phyloP scores from a whole-genome alignment of 2,888 invertebrate species.

The Empis livida region DNA sequence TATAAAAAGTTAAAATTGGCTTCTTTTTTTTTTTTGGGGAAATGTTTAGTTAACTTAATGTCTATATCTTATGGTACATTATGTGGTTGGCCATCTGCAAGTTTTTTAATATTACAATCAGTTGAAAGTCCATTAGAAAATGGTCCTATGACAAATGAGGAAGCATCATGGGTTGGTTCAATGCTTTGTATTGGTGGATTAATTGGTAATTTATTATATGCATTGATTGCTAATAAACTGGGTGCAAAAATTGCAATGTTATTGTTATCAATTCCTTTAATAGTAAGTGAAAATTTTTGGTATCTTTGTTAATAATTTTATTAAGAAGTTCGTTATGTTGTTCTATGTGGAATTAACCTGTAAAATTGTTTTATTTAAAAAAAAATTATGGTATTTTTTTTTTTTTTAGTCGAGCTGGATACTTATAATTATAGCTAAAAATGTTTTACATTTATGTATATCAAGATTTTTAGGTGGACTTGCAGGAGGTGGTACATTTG shows the following conservation, averaged over 20 bases:
- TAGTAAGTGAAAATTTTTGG: conserved; percentile 20
- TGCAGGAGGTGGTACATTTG: conserved; percentile 24
- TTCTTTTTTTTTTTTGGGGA: too few relatives aligned
- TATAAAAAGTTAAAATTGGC: too few relatives aligned
- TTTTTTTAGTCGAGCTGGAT: conserved; percentile 24
- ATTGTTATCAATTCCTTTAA: conserved; percentile 21
- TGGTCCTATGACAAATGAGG: conserved; percentile 23
- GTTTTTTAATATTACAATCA: conserved; percentile 25
- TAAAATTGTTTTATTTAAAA: too few relatives aligned
- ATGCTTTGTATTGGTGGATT: conserved; percentile 28
- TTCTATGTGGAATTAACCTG: too few relatives aligned
- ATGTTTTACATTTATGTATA: conserved; percentile 19
- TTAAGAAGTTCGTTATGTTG: too few relatives aligned
- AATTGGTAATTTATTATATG: conserved; percentile 25
- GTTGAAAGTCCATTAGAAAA: conserved; percentile 22
- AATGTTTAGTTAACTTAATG: conserved; percentile 23
- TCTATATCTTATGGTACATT: conserved; percentile 27
- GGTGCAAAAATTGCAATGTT: conserved; percentile 25
- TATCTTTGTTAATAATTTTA: too few relatives aligned
- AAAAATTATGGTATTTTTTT: neutral
- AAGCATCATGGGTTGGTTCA: conserved; percentile 32
- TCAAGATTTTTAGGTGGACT: conserved; percentile 26
- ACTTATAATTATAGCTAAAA: conserved; percentile 22
- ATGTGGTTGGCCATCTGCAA: conserved; percentile 31
- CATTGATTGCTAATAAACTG: conserved; percentile 27